Percentiles rank a stretch among this genome's conserved stretches.
phyloP scores from a whole-genome alignment of 2,113 vertebrate species.

The Engraulis encrasicolus region DNA sequence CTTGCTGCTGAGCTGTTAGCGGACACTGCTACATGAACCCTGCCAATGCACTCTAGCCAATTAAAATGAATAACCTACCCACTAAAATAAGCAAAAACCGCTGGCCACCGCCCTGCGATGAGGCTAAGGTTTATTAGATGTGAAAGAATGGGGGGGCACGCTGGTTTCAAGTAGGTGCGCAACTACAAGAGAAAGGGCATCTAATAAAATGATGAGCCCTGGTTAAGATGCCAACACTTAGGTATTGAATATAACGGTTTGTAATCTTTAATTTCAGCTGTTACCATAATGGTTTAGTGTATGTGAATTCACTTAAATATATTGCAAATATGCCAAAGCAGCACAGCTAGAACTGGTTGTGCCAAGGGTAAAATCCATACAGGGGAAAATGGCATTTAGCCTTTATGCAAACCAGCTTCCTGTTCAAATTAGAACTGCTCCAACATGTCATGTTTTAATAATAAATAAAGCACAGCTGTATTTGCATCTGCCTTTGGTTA shows the following conservation, averaged over 20 bases:
- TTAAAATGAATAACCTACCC: not conserved
- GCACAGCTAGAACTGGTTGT: no score
- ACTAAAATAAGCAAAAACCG: no score
- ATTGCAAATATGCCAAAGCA: not conserved
- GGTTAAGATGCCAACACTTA: not conserved
- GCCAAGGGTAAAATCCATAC: no score
- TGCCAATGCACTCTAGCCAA: not conserved
- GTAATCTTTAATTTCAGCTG: not conserved
- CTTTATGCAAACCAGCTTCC: no score
- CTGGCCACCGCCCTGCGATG: no score
- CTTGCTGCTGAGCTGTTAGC: not conserved
- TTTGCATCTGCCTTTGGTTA: no score
- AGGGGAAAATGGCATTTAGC: no score
- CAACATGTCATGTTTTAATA: no score
- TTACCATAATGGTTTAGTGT: not conserved
- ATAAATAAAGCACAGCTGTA: no score
- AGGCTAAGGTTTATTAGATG: not conserved
- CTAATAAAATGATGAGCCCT: not conserved
- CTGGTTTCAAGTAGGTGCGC: not conserved
- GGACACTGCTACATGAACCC: not conserved
- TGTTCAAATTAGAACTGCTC: no score
- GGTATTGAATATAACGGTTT: no score
- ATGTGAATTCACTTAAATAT: not conserved
- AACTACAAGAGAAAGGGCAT: not conserved
- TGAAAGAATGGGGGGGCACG: not conserved